These are phyloP conservation scores for Potamilus streckersoni DNA, from an alignment of 1,140 invertebrate genomes.

Conservation along the genomic window DNA sequence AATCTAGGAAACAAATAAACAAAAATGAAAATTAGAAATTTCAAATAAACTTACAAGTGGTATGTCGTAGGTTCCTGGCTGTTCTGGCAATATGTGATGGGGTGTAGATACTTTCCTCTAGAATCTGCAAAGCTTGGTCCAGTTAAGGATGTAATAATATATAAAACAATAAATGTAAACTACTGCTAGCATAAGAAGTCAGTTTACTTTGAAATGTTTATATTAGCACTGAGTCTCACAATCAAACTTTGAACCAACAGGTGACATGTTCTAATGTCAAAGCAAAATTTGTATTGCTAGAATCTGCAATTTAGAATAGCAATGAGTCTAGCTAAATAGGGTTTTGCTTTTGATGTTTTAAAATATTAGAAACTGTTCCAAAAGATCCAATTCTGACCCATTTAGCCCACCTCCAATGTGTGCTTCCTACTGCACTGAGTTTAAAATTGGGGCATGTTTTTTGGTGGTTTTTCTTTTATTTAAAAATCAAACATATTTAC, in stretches of 20 bases:
- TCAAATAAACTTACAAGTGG: constrained; percentile 21
- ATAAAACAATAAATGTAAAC: neutral
- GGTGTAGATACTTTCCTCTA: constrained; percentile 55
- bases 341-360: too few species aligned
- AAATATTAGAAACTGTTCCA: too few species aligned
- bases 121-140: constrained; percentile 46
- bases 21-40: too few species aligned
- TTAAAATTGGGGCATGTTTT: too few species aligned
- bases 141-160: constrained; percentile 50
- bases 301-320: neutral
- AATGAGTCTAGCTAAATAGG: neutral
- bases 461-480: too few species aligned
- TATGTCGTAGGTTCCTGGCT: constrained; percentile 28
- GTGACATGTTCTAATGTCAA: neutral
- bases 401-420: too few species aligned
- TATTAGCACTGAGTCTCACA: neutral
- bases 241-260: neutral
- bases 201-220: neutral
- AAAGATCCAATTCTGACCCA: too few species aligned
- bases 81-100: constrained; percentile 21
- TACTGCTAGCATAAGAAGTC: neutral
- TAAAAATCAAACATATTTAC: too few species aligned
- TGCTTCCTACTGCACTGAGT: too few species aligned
- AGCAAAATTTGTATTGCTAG: neutral
- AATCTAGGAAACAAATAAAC: too few species aligned